Conservation (phyloP, 2,797 vertebrate species). For the Mus caroli region DNA sequence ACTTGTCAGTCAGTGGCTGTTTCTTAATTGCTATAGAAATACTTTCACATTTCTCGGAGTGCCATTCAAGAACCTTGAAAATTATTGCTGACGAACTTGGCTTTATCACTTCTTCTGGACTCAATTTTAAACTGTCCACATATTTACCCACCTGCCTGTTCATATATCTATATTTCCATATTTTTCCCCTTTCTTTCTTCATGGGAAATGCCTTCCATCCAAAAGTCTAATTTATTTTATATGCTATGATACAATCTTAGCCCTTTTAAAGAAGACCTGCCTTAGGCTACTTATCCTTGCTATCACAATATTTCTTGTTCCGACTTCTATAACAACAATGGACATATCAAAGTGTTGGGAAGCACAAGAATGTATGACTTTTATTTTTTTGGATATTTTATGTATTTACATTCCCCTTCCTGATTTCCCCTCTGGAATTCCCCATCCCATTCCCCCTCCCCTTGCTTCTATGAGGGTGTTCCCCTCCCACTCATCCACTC, state of each 20-base stretch:
- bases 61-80: background rate
- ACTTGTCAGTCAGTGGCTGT: background rate
- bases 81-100: background rate
- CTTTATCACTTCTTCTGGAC: background rate
- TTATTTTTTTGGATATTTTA: too few species aligned
- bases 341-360: background rate
- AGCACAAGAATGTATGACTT: background rate
- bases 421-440: too few species aligned
- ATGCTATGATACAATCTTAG: background rate
- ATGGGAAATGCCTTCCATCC: background rate
- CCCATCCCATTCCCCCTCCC: too few species aligned
- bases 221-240: background rate
- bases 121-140: background rate
- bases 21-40: constrained; percentile 18
- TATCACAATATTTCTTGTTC: background rate
- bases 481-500: too few species aligned
- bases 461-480: too few species aligned
- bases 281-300: background rate
- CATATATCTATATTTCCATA: background rate
- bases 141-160: background rate
- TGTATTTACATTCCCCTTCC: too few species aligned
- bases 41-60: background rate
- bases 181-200: background rate
- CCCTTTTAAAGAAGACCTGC: background rate
- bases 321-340: background rate